These are phyloP conservation scores for Peromyscus aztecus DNA, from an alignment of 2,797 vertebrate genomes.

Conservation along the genomic window DNA sequence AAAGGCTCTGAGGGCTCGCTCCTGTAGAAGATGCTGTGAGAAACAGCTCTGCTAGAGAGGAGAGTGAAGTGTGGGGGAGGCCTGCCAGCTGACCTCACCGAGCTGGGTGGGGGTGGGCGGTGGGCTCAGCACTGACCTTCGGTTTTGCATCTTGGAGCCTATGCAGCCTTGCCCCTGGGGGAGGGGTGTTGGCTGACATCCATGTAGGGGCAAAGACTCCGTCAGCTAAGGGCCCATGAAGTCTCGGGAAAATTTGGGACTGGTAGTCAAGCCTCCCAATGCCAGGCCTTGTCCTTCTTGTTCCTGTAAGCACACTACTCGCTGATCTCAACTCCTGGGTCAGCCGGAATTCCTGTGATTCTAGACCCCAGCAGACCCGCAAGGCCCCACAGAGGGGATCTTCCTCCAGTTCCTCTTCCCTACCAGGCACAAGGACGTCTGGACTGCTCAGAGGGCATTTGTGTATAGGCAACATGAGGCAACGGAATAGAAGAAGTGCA, in stretches of 20 bases:
- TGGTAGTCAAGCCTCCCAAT: neutral
- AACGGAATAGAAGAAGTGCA: neutral
- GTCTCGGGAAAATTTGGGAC: neutral
- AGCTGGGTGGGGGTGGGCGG: neutral
- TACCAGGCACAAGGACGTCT: neutral
- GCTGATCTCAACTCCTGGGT: neutral
- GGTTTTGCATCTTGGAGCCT: neutral
- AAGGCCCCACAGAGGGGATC: neutral
- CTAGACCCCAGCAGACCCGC: too few relatives aligned
- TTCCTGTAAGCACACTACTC: neutral
- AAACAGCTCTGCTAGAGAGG: conserved; percentile 63
- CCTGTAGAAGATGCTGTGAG: neutral
- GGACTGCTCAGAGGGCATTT: neutral
- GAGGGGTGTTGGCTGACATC: conserved; percentile 5
- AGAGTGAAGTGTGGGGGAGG: neutral
- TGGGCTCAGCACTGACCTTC: conserved; percentile 40
- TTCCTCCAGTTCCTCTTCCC: neutral
- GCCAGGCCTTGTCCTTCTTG: neutral
- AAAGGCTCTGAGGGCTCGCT: conserved; percentile 62
- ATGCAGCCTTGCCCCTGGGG: neutral
- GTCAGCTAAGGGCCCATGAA: neutral
- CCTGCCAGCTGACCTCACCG: neutral
- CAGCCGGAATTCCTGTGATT: neutral
- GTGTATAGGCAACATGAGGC: neutral
- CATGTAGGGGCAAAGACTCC: neutral